Evolutionary conservation across 2,797 vertebrate species (phyloP), one percentile per base, ranked within the genome.

Genomic region (Falco biarmicus): DNA sequence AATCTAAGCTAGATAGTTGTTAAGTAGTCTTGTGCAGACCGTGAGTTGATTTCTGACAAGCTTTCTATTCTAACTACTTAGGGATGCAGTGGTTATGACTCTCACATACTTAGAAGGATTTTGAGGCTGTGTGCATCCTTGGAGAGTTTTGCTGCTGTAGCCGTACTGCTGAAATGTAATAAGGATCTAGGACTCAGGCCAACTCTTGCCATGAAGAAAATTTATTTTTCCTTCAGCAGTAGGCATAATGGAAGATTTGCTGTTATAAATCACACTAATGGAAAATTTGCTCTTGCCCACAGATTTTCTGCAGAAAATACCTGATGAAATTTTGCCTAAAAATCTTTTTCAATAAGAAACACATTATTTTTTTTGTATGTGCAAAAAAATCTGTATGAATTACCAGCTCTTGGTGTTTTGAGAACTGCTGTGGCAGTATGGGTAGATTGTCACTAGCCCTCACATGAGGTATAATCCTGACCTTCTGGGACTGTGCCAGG

Each of bases 281-380:
- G 54, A 87, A 89, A 89, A 57, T 54, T 11, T 39, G 15, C 41
- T 76, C 47, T 83, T 87, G 7, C 13, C 41, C 13, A 21, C 28
- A 54, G 3, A 61, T 85, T 87, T 61, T 89, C n/a, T 65, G 19
- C 57, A 34, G 37, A 56, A 74, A 60, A 13, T 65, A n/a, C 48
- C 34, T 53, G 45, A 54, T 29, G 17, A 70, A 25, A 32, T 53
- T 43, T 71, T 57, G 7, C 59, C 17, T 82, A 48, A 76, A 82
- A 61, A 32, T 50, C 1, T 61, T 93, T 73, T 71, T 31, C 50
- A 65, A 5, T 61, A 76, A 76, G 21, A 48, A 82, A 32, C 16
- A 17, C 2, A 1, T 15, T 15, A 1, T 6, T 15, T n/a, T 32
- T 92, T 79, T 32, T 60, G 6, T 71, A 28, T 0, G 0, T 41